A percentile compares a stretch with the other conserved stretches of the same genome.
These are phyloP conservation scores for Euphydryas editha DNA, from an alignment of 2,888 invertebrate genomes.

Conservation along the genomic window DNA sequence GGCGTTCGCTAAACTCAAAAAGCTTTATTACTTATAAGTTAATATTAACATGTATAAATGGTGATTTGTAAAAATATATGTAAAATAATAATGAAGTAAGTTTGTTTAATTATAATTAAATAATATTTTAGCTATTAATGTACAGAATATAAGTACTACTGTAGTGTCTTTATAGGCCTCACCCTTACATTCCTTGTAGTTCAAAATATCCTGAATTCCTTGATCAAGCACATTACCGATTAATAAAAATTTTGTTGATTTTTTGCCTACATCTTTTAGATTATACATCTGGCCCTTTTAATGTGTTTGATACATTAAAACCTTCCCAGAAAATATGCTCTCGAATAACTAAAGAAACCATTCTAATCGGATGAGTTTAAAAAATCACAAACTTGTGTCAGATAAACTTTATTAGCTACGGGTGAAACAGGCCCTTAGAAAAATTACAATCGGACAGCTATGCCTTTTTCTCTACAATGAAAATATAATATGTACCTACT, in stretches of 20 bases:
- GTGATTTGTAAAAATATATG: conserved; percentile 20
- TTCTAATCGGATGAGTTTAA: too few species aligned
- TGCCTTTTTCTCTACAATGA: background rate
- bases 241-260: background rate
- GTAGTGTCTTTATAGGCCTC: conserved; percentile 28
- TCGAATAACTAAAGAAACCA: too few species aligned
- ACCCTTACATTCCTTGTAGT: conserved; percentile 41
- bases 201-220: conserved; percentile 21
- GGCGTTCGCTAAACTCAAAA: conserved; percentile 42
- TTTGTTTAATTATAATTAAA: conserved; percentile 2
- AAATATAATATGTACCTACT: conserved; percentile 15
- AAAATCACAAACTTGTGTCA: too few species aligned
- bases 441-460: background rate
- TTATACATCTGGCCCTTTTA: too few species aligned
- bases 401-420: too few species aligned
- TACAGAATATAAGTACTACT: conserved; percentile 21
- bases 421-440: too few species aligned
- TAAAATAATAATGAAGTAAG: conserved; percentile 27
- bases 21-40: conserved; percentile 51
- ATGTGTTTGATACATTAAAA: too few species aligned
- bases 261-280: background rate
- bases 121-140: conserved; percentile 13
- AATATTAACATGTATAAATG: conserved; percentile 27
- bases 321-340: too few species aligned
- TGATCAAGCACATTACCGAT: too few species aligned